A percentile compares a stretch with the other conserved stretches of the same genome.
These are phyloP conservation scores for Holothuria scabra DNA, from an alignment of 53 echinoderm and acorn worm species.

Conservation along the genomic window DNA sequence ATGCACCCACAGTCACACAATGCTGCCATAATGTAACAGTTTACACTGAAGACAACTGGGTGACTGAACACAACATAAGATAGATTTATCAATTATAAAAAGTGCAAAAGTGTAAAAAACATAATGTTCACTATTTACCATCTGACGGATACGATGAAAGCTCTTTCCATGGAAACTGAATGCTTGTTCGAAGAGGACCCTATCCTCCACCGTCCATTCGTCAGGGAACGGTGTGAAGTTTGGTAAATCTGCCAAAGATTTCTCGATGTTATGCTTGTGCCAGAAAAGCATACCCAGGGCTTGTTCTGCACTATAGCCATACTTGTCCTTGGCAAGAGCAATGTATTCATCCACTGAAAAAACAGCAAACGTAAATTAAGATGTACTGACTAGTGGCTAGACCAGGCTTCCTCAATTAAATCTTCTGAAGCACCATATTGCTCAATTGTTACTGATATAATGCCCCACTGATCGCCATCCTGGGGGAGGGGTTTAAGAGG, in stretches of 20 bases:
- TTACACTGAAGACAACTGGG: no score
- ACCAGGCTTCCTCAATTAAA: no score
- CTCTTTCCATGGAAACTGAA: conserved; percentile 99
- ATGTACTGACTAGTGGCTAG: no score
- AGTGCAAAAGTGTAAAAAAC: background rate
- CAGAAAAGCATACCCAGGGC: conserved; percentile 99
- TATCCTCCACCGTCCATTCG: conserved; percentile 98
- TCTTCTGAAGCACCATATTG: no score
- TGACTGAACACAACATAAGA: no score
- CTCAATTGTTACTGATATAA: no score
- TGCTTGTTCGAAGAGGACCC: conserved; percentile 98
- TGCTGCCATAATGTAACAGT: no score
- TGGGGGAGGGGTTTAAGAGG: no score
- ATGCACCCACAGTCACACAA: no score
- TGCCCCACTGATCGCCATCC: no score
- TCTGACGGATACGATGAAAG: conserved; percentile 96
- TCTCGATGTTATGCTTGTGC: conserved; percentile 93
- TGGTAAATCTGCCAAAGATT: conserved; percentile 88
- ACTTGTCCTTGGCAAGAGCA: conserved; percentile 91
- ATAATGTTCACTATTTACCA: conserved; percentile 85
- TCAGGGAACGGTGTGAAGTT: conserved; percentile 98
- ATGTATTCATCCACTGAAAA: conserved; percentile 98
- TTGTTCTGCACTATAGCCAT: conserved; percentile 99
- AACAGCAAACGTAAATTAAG: no score
- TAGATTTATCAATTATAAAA: no score